Base-by-base conservation (phyloP, 1,140 invertebrate genomes). In the Dendrolimus punctatus region DNA sequence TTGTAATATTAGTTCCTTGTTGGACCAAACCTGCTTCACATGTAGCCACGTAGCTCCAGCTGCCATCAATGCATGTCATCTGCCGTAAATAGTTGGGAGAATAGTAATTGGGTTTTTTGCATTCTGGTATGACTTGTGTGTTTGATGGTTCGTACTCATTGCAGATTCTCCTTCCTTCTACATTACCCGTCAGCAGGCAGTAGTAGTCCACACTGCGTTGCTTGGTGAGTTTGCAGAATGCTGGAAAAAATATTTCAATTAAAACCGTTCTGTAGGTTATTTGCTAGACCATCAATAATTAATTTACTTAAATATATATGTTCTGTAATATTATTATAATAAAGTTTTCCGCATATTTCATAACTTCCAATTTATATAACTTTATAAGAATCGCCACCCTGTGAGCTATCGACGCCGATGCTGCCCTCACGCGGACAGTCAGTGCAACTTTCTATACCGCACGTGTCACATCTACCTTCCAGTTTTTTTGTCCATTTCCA, bases 51-150 rank as follows among this genome's bases (percentile, higher is more conserved):
- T 73, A 70, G 64, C 84, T 72, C 76, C 79, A 85, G 49, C 55
- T 76, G 49, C 81, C 81, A 10, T 78, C 73, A 6, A 73, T 58
- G 59, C 85, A 86, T 4, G 48, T 51, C 79, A 82, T 82, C 38
- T 64, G 45, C n/a, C 54, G 46, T 0, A 77, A 58, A 0, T 53
- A 40, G 0, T 57, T 60, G 0, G 52, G 46, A 23, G 55, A 58
- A 53, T 75, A 75, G 49, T 80, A 80, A 52, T 76, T 71, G 5
- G 74, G 72, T 4, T 6, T 37, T 37, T 46, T 45, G 53, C 79
- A 82, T 0, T 53, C 43, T 0, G 76, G 69, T 0, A 51, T 49
- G 0, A 77, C 76, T 2, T 54, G 38, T 0, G 72, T 79, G 0
- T 74, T 72, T 0, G 57, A 49, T 3, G 70, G 67, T 23, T 74